Evolutionary conservation across 1,140 invertebrate genomes (phyloP).

Genomic region (Calephelis virginiensis): DNA sequence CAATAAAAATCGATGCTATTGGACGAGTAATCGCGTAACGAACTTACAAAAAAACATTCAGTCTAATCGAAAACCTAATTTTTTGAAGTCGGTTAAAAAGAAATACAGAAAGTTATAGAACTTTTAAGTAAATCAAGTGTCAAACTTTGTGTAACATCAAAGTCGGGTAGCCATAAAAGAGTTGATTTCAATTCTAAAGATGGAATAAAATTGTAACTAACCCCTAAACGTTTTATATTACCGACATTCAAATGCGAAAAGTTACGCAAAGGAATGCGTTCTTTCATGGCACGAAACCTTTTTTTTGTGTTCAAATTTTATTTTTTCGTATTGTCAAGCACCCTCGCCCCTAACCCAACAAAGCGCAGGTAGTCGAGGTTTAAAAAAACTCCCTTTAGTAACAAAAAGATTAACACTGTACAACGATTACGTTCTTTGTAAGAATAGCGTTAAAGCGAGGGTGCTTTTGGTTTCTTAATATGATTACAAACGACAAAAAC

Average conservation of each 20-base stretch:
- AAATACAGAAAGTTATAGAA: no score
- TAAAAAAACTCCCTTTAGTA: neutral
- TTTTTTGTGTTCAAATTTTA: neutral
- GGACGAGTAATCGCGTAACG: no score
- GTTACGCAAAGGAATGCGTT: conserved; percentile 11
- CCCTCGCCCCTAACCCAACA: conserved; percentile 11
- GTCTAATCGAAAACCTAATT: no score
- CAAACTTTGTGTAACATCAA: no score
- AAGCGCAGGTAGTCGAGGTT: conserved; percentile 5
- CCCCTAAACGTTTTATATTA: neutral
- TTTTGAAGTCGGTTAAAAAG: no score
- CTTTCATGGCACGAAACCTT: neutral
- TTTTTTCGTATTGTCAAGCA: neutral
- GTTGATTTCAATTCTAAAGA: no score
- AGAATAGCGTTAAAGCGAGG: conserved; percentile 2
- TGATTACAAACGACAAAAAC: neutral
- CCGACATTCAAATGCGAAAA: neutral
- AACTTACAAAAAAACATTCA: no score
- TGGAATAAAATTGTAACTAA: no score
- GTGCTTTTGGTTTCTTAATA: neutral
- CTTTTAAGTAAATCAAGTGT: no score
- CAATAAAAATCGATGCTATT: no score
- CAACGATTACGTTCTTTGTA: conserved; percentile 11
- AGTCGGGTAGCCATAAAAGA: no score
- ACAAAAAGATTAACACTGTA: conserved; percentile 1